phyloP scores from a whole-genome alignment of 30 jellyfish, hydroid and myxozoan genomes.

The Mastigias papua region DNA sequence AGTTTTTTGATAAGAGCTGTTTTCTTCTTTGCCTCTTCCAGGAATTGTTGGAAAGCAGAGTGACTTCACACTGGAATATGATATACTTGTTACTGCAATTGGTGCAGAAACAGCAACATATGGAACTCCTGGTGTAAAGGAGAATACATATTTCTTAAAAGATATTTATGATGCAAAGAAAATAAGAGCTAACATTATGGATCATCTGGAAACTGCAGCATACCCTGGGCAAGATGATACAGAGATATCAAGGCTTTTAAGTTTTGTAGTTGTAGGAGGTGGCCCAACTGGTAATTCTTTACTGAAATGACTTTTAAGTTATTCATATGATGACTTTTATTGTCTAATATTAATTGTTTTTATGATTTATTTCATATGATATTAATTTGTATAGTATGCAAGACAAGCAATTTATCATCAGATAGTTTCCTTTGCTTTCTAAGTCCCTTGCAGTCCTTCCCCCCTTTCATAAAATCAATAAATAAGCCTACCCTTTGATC shows the following conservation, averaged over 20 bases:
- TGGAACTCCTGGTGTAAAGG: conserved; percentile 76
- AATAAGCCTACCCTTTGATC: too few species aligned
- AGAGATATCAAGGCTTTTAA: conserved; percentile 82
- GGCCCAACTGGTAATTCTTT: conserved; percentile 91
- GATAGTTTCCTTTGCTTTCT: too few species aligned
- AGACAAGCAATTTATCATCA: too few species aligned
- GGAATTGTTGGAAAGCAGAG: conserved; percentile 71
- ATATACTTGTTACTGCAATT: conserved; percentile 79
- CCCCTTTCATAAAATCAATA: too few species aligned
- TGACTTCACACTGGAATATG: conserved; percentile 68
- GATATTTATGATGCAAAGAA: conserved; percentile 81
- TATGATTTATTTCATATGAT: background rate
- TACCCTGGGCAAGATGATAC: conserved; percentile 89
- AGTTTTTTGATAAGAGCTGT: background rate
- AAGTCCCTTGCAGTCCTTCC: too few species aligned
- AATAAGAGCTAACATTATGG: conserved; percentile 85
- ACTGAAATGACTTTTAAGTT: background rate
- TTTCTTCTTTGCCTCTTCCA: background rate
- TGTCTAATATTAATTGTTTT: background rate
- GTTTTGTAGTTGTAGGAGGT: conserved; percentile 98
- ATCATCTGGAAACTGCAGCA: conserved; percentile 91
- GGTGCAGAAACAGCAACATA: conserved; percentile 95
- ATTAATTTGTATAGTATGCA: too few species aligned
- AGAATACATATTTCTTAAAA: conserved; percentile 78
- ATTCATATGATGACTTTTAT: too few species aligned